Evolutionary conservation across 2,888 invertebrate genomes (phyloP).

Genomic region (Parochlus steinenii): DNA sequence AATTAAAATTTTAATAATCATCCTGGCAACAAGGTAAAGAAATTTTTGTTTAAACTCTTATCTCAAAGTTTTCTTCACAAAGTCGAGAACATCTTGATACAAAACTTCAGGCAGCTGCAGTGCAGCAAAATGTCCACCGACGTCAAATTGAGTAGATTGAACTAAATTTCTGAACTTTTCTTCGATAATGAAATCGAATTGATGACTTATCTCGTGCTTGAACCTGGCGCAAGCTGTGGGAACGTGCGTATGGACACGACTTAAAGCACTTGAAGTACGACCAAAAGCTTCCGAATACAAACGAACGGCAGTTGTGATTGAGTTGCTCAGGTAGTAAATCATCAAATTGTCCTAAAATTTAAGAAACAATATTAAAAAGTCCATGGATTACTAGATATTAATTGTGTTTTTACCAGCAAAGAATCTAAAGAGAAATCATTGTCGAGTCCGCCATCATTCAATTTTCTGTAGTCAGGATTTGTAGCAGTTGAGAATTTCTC

Average conservation of each 20-base stretch:
- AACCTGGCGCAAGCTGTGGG: constrained; percentile 62
- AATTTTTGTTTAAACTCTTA: too few relatives aligned
- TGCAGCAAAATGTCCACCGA: constrained; percentile 78
- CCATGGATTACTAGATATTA: too few relatives aligned
- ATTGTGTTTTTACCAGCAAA: too few relatives aligned
- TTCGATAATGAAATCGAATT: constrained; percentile 40
- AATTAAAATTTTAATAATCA: too few relatives aligned
- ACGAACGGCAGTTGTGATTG: constrained; percentile 52
- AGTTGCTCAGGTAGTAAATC: constrained; percentile 60
- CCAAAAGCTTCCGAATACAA: constrained; percentile 45
- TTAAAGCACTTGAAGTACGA: constrained; percentile 19
- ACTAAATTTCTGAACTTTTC: constrained; percentile 48
- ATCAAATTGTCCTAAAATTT: constrained; percentile 68
- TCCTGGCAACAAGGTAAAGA: too few relatives aligned
- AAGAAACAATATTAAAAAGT: too few relatives aligned
- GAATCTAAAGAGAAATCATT: constrained; percentile 36
- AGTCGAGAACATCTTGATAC: constrained; percentile 49
- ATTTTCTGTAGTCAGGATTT: constrained; percentile 34
- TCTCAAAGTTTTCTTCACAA: constrained; percentile 31
- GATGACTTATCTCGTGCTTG: constrained; percentile 45
- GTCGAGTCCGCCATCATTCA: constrained; percentile 47
- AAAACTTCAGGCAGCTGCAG: constrained; percentile 58
- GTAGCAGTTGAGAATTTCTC: constrained; percentile 71
- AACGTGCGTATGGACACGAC: constrained; percentile 43
- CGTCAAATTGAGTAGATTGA: constrained; percentile 43